phyloP scores from a whole-genome alignment of 2,888 invertebrate genomes.

The Dyspetes luteomarginatus region DNA sequence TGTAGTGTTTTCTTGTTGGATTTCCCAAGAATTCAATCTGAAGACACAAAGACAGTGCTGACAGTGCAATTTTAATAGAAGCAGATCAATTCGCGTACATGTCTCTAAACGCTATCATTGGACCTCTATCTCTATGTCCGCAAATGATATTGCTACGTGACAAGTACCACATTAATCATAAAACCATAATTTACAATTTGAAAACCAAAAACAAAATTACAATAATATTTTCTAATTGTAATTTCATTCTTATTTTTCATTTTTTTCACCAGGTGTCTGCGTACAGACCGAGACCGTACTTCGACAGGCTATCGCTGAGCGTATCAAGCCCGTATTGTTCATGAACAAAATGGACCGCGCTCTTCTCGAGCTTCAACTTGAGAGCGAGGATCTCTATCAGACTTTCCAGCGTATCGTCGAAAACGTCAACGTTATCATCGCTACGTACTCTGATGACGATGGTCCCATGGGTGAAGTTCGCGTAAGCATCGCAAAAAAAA shows the following conservation, averaged over 20 bases:
- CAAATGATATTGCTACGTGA: slow-evolving; percentile 87
- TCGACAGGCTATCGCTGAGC: slow-evolving; percentile 99
- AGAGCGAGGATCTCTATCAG: slow-evolving; percentile 98
- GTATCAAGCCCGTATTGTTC: slow-evolving; percentile 99
- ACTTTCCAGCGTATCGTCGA: slow-evolving; percentile 99
- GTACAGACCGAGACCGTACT: slow-evolving; percentile 99
- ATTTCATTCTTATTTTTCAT: slow-evolving; percentile 28
- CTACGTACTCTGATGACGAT: slow-evolving; percentile 98
- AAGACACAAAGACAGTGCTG: slow-evolving; percentile 84
- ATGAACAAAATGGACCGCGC: slow-evolving; percentile 99
- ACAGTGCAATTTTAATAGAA: slow-evolving; percentile 86
- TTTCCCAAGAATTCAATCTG: slow-evolving; percentile 67
- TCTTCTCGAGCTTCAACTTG: slow-evolving; percentile 97
- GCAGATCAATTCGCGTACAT: slow-evolving; percentile 84
- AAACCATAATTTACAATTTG: not conserved
- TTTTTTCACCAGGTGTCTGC: slow-evolving; percentile 92
- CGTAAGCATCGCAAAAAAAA: slow-evolving; percentile 85
- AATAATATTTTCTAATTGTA: not conserved
- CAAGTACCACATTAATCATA: slow-evolving; percentile 82
- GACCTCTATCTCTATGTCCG: slow-evolving; percentile 93
- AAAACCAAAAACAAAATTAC: not conserved
- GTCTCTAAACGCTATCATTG: slow-evolving; percentile 88
- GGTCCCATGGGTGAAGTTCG: slow-evolving; percentile 99
- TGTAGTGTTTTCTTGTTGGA: slow-evolving; percentile 73
- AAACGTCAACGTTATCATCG: slow-evolving; percentile 99